phyloP scores from a whole-genome alignment of 2,888 invertebrate genomes.

The Ischnus inquisitorius region DNA sequence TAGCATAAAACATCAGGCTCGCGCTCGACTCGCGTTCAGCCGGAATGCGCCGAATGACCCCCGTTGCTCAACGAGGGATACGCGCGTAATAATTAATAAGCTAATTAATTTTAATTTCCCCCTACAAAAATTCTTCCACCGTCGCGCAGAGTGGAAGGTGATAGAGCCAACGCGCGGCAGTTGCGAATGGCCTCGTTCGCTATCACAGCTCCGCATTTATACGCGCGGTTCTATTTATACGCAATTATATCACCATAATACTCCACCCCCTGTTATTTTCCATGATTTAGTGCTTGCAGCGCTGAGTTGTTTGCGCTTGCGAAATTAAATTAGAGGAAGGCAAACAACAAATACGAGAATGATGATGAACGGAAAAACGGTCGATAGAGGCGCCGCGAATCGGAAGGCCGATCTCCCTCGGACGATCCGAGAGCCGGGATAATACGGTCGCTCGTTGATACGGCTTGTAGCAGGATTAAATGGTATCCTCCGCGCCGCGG shows the following conservation, averaged over 20 bases:
- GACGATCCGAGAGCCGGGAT: no score
- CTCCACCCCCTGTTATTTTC: background rate
- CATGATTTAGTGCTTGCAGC: conserved; percentile 38
- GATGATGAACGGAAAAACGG: background rate
- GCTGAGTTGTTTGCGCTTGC: background rate
- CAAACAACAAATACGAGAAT: background rate
- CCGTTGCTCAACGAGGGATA: conserved; percentile 69
- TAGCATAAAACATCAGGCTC: background rate
- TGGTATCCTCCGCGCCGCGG: background rate
- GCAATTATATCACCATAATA: conserved; percentile 14
- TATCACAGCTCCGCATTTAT: conserved; percentile 20
- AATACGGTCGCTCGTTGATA: no score
- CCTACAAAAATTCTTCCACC: conserved; percentile 49
- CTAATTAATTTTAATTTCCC: conserved; percentile 74
- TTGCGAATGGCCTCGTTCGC: conserved; percentile 18
- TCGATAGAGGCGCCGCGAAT: conserved; percentile 16
- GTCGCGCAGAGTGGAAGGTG: conserved; percentile 17
- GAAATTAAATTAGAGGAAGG: conserved; percentile 2
- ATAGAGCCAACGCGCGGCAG: background rate
- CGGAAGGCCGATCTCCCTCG: background rate
- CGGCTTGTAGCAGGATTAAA: no score
- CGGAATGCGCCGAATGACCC: conserved; percentile 66
- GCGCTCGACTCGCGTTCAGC: conserved; percentile 24
- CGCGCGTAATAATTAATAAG: conserved; percentile 73
- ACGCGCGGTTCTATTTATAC: background rate